A percentile compares a stretch with the other conserved stretches of the same genome.
These are phyloP conservation scores for Macrobrachium nipponense DNA, from an alignment of 1,140 invertebrate species.

Conservation along the genomic window DNA sequence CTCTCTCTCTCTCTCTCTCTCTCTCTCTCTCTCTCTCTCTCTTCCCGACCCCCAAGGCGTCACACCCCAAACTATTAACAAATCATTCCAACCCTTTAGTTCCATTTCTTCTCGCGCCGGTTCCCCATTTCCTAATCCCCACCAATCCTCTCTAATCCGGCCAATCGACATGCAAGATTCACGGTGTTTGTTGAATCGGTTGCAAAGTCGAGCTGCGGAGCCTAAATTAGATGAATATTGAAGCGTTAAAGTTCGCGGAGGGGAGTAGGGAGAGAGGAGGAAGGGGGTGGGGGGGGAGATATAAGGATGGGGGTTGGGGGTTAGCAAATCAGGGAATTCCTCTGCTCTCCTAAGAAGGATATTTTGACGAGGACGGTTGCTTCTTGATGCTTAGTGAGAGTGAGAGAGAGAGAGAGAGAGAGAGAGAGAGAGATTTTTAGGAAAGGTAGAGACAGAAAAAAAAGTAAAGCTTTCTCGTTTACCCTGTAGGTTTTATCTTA, in stretches of 20 bases:
- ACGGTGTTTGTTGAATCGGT: constrained; percentile 21
- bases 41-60: neutral
- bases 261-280: neutral
- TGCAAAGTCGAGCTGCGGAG: constrained; percentile 1
- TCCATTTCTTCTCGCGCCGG: constrained; percentile 18
- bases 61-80: neutral
- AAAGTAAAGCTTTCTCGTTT: neutral
- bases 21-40: neutral
- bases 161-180: constrained; percentile 53
- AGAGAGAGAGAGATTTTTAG: neutral
- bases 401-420: neutral
- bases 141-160: constrained; percentile 43
- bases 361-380: too few relatives aligned
- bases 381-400: neutral
- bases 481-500: too few relatives aligned
- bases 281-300: neutral
- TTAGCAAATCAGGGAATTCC: neutral
- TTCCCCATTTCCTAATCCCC: constrained; percentile 33
- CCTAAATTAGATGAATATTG: constrained; percentile 15
- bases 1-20: neutral
- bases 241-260: constrained; percentile 1
- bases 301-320: neutral
- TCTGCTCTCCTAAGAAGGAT: too few relatives aligned
- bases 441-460: neutral
- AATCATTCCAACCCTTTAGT: constrained; percentile 39